Base-by-base conservation (phyloP, 2,113 vertebrate species). In the Pelecanoides urinatrix region DNA sequence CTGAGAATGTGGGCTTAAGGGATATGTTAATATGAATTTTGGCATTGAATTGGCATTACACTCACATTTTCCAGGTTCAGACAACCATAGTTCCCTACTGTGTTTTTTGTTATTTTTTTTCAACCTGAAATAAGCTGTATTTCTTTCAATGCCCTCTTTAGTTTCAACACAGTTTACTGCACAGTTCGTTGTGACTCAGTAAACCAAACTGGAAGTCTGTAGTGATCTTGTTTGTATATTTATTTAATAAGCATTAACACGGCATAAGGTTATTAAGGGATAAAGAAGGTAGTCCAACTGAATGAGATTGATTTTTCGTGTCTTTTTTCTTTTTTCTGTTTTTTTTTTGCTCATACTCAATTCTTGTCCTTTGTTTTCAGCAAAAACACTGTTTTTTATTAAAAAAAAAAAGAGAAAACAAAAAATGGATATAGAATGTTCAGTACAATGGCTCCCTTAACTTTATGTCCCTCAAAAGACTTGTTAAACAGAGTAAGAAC, bases 51-150 rank as follows among this genome's bases (percentile, higher is more conserved):
- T 81, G 13, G 7, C 27, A 74, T 81, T 59, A 71, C 83, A 70
- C 2, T 2, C 23, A 36, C 6, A 11, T 22, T 91, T 77, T 71
- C 17, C 16, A 49, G 23, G 8, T 79, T 94, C 53, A 70, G 34
- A 40, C 3, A 74, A 45, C 4, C 20, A 13, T n/a, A 50, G 4
- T 49, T 56, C 5, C 12, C n/a, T 56, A 10, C 14, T 34, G 15
- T 47, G 3, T 0, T 18, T 49, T 52, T 47, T 67, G 4, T 3
- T n/a, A 4, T 0, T 1, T 11, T 71, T 50, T n/a, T 21, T 4
- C 3, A 7, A 12, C 7, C 13, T 44, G 12, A 88, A 92, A 86
- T 38, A 79, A 56, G 34, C 40, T 76, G 4, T 34, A 38, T 44
- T 72, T 75, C 18, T 67, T 81, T 55, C n/a, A 71, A 15, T 58